Evolutionary conservation across 2,797 vertebrate genomes (phyloP), one percentile per base, ranked within the genome.

Genomic region (Sylvilagus floridanus): DNA sequence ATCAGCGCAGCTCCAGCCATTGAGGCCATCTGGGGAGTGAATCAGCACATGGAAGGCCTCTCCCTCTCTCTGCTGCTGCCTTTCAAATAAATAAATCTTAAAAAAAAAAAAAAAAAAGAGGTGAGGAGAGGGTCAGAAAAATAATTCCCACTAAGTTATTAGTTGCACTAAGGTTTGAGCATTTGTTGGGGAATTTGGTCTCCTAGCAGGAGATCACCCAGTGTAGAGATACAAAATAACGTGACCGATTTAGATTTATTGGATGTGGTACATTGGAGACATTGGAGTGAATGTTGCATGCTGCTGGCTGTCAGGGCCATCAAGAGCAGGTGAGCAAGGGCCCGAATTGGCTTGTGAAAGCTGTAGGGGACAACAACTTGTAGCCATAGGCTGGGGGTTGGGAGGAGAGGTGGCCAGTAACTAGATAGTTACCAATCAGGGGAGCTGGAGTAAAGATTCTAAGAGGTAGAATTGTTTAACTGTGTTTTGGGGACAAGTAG

Each of bases 241-340:
- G 0, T 5, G 32, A 4, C 1, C 7, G 26, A 0, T 72, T 57
- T 54, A 32, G 26, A 0, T 72, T 57, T 54, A 47, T 69, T 57
- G 30, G 28, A 0, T 8, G 35, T 8, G 5, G 69, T 28, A 50
- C 65, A 28, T 9, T 37, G 10, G 30, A 10, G 63, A 72, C 14
- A 2, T 21, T 12, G 30, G 37, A 54, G 17, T 7, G 60, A 24
- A 57, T 88, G 54, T 12, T 47, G 52, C 2, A 0, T 30, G 50
- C 11, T 0, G 6, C 37, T 5, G 1, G 5, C n/a, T 4, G 30
- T 24, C 10, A 50, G 10, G 37, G 13, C 11, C 66, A 22, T 72
- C 2, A 1, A 1, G 42, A 93, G n/a, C 68, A 73, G n/a, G 5
- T 1, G 30, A 63, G 54, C 42, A 47, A 28, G 22, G 35, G 60